Base-by-base conservation (phyloP, 1,140 invertebrate species). In the Tetramorium simillimum region DNA sequence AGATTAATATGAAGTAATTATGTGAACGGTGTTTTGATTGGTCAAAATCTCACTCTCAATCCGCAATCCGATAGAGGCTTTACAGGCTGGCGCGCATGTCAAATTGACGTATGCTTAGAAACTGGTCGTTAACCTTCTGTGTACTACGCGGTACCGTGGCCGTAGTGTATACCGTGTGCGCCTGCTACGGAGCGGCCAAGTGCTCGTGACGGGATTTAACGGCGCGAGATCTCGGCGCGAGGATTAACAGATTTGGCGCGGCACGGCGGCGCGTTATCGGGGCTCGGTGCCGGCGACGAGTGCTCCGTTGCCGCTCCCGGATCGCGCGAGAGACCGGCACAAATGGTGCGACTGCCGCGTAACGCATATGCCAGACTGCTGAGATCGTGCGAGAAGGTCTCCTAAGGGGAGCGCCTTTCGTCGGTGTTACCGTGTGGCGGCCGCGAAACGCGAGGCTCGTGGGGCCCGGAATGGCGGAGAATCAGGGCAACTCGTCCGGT, bases 391-490 rank as follows among this genome's bases (percentile, higher is more conserved):
- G 90, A 89, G 77, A 93, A 92, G 89, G 92, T 93, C 90, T 94
- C 93, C 87, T 94, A 94, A 92, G 85, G 53, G 91, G 88, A 93
- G 92, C 81, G 89, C 92, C 91, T 93, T 90, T 89, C 40, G 76
- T 87, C 88, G 86, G 77, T 90, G 88, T 53, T 53, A 5, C 69
- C 88, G 46, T 24, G n/a, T 33, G 33, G 33, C 33, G 33, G 21
- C 51, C 21, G 18, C 65, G 65, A 67, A 24, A 72, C 51, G 67
- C 69, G 43, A 46, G 33, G 16, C 43, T 21, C n/a, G 18, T 24
- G 40, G 24, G 18, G n/a, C n/a, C n/a, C n/a, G n/a, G n/a, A n/a
- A 95, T 95, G 95, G 95, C 95, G 87, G 95, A 95, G 60, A 94
- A 95, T 88, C 94, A 95, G 85, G 94, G 92, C 75, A 95, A 95